A percentile compares a stretch with the other conserved stretches of the same genome.
phyloP scores from a whole-genome alignment of 2,888 invertebrate genomes.

The Gari tellinella region DNA sequence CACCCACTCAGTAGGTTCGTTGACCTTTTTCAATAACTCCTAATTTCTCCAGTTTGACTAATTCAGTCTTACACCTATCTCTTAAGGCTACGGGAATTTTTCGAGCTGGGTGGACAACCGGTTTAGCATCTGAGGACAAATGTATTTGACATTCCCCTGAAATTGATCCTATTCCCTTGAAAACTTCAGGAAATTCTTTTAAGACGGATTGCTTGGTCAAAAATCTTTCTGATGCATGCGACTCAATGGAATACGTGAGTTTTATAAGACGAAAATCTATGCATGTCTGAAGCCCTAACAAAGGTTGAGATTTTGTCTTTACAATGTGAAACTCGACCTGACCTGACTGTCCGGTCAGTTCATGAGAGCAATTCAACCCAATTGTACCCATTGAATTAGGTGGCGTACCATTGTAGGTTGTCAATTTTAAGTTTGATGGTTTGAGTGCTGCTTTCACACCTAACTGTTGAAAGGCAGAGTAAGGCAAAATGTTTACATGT shows the following conservation, averaged over 20 bases:
- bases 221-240: not conserved
- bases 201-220: not conserved
- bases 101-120: slow-evolving; percentile 9
- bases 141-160: slow-evolving; percentile 44
- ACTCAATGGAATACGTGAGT: not conserved
- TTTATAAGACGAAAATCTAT: not conserved
- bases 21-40: slow-evolving; percentile 40
- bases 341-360: too few relatives aligned
- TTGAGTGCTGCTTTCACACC: too few relatives aligned
- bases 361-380: not conserved
- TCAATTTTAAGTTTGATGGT: too few relatives aligned
- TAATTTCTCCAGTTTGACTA: slow-evolving; percentile 41
- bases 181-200: too few relatives aligned
- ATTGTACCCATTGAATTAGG: too few relatives aligned
- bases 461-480: too few relatives aligned
- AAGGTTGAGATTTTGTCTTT: not conserved
- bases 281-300: not conserved
- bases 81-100: slow-evolving; percentile 1
- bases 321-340: not conserved
- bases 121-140: not conserved
- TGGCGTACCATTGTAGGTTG: too few relatives aligned
- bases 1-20: slow-evolving; percentile 55
- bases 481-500: too few relatives aligned
- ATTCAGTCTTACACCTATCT: slow-evolving; percentile 29
- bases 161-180: slow-evolving; percentile 47